These are phyloP conservation scores for Tetramorium simillimum DNA, from an alignment of 1,140 invertebrate species.

Conservation along the genomic window DNA sequence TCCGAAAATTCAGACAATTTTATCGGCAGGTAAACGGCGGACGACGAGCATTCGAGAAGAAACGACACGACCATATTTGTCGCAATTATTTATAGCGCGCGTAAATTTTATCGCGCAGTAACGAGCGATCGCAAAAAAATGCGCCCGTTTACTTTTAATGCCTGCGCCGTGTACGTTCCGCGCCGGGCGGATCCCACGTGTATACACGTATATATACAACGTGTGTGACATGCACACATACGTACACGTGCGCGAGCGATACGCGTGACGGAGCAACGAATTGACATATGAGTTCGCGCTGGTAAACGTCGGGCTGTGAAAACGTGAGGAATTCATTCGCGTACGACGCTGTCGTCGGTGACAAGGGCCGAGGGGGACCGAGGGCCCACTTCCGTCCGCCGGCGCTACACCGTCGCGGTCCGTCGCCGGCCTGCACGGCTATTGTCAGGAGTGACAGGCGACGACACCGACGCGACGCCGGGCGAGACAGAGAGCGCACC, in stretches of 20 bases:
- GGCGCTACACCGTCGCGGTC: slow-evolving; percentile 1
- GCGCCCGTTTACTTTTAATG: slow-evolving; percentile 37
- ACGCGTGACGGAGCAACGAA: background rate
- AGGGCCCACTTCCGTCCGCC: background rate
- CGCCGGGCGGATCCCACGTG: background rate
- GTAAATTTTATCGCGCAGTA: slow-evolving; percentile 44
- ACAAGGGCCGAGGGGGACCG: background rate
- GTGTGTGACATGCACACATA: background rate
- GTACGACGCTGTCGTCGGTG: background rate
- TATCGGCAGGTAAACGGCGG: background rate
- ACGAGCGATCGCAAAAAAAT: slow-evolving; percentile 20
- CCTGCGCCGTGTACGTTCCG: background rate
- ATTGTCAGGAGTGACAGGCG: slow-evolving; percentile 35
- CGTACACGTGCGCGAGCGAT: background rate
- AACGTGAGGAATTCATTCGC: background rate
- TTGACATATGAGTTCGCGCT: background rate
- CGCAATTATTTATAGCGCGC: slow-evolving; percentile 35
- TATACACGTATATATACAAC: background rate
- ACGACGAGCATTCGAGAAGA: background rate
- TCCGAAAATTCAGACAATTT: slow-evolving; percentile 18
- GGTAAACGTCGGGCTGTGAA: background rate
- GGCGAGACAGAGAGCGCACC: slow-evolving; percentile 45
- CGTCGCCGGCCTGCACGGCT: background rate
- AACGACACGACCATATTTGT: background rate
- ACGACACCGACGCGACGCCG: slow-evolving; percentile 4